Percentiles rank a stretch among this genome's conserved stretches.
Evolutionary conservation across 1,140 invertebrate genomes (phyloP).

Genomic region (Sitophilus oryzae): DNA sequence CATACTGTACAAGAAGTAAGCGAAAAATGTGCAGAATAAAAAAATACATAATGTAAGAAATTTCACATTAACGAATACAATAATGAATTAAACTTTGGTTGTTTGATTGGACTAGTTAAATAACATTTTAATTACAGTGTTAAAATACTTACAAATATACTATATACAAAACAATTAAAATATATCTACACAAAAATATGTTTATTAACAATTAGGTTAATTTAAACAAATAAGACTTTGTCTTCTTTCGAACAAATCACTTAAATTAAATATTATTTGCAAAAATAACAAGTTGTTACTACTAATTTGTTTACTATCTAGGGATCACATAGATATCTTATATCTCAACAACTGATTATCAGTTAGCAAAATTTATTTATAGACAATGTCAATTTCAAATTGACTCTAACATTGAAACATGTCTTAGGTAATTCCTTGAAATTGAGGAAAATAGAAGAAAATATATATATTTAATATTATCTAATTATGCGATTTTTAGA

Average conservation of each 20-base stretch:
- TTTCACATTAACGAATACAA: constrained; percentile 9
- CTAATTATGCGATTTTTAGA: no score
- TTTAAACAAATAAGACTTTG: no score
- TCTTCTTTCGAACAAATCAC: no score
- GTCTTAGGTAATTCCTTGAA: not conserved
- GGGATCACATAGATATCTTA: constrained; percentile 33
- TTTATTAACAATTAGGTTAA: constrained; percentile 20
- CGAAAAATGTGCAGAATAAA: constrained; percentile 15
- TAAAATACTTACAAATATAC: constrained; percentile 16
- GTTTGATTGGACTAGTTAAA: constrained; percentile 42
- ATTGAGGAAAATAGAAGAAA: not conserved
- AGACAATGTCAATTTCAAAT: constrained; percentile 11
- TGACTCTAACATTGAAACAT: constrained; percentile 8
- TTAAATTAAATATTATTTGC: constrained; percentile 20
- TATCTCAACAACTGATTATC: constrained; percentile 37
- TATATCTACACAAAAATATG: constrained; percentile 15
- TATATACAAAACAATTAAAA: constrained; percentile 27
- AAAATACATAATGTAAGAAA: constrained; percentile 18
- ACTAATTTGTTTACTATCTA: constrained; percentile 29
- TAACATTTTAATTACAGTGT: constrained; percentile 14
- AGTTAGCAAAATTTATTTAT: constrained; percentile 28
- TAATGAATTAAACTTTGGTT: constrained; percentile 38
- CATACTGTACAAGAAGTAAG: no score
- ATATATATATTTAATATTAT: not conserved
- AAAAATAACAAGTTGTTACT: constrained; percentile 29